Conservation (phyloP, 2,113 vertebrate genomes). For the Origma solitaria region DNA sequence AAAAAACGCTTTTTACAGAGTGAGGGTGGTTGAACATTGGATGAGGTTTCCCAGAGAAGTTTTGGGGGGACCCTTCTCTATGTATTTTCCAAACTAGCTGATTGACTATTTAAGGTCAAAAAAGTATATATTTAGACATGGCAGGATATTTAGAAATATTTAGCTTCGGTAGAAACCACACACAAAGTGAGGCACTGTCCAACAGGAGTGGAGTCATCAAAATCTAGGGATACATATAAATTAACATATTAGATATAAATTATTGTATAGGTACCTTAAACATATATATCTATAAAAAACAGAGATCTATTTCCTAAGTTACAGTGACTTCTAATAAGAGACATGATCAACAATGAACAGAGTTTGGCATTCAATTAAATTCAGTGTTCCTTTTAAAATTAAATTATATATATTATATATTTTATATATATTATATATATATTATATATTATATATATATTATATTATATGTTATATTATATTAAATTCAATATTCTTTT, state of each 20-base stretch:
- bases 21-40: not conserved
- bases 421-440: no score
- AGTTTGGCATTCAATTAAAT: not conserved
- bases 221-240: not conserved
- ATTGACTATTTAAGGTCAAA: not conserved
- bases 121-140: not conserved
- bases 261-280: not conserved
- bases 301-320: not conserved
- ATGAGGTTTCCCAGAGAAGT: not conserved
- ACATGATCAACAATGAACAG: not conserved
- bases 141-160: not conserved
- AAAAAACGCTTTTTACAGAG: not conserved
- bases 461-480: no score
- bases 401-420: no score
- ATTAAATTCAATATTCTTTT: no score
- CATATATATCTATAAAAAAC: not conserved
- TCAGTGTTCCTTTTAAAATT: no score
- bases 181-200: not conserved
- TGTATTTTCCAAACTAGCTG: not conserved
- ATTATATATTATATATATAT: no score
- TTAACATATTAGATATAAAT: not conserved
- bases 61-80: rapidly evolving
- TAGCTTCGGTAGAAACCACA: not conserved
- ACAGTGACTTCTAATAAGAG: not conserved
- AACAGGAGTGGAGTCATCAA: not conserved